Conservation (phyloP, 2,888 invertebrate genomes). For the Lochmaea crataegi region DNA sequence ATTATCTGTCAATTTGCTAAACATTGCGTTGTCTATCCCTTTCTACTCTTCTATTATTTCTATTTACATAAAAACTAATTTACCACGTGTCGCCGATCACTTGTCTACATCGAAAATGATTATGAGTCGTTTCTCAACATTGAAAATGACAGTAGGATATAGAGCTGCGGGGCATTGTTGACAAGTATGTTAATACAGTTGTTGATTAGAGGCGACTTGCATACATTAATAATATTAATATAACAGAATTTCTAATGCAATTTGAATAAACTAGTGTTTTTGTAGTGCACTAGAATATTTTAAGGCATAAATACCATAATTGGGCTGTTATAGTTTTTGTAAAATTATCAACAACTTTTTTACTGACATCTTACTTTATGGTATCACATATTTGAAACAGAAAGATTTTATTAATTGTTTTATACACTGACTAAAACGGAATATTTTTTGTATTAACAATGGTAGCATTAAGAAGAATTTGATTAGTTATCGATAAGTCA, state of each 20-base stretch:
- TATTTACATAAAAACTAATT: constrained; percentile 26
- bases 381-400: too few species aligned
- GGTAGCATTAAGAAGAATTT: too few species aligned
- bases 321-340: constrained; percentile 12
- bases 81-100: constrained; percentile 31
- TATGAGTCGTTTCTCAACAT: constrained; percentile 24
- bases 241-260: constrained; percentile 19
- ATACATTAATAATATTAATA: constrained; percentile 25
- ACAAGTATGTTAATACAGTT: constrained; percentile 34
- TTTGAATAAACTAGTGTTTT: constrained; percentile 20
- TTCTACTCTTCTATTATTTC: neutral
- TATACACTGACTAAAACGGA: too few species aligned
- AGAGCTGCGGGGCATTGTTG: constrained; percentile 27
- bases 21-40: neutral
- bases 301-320: neutral
- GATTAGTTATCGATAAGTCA: too few species aligned
- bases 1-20: neutral
- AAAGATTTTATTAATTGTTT: too few species aligned
- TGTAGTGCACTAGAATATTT: constrained; percentile 1
- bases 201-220: constrained; percentile 23
- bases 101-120: constrained; percentile 27
- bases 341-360: constrained; percentile 7
- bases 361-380: constrained; percentile 2
- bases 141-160: constrained; percentile 28
- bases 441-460: too few species aligned